phyloP scores from a whole-genome alignment of 1,140 invertebrate genomes.

The honey bee (Apis mellifera) region Amel_HAv3.1 CM009943.2:7486501-7487000 shows the following conservation, averaged over 20 bases:
- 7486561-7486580: neutral
- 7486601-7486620: neutral
- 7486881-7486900: no score
- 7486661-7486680: neutral
- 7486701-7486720: neutral
- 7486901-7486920: neutral
- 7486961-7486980: neutral
- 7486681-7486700: neutral
- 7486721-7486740: neutral
- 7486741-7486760: slow-evolving; percentile 28
- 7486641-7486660: no score
- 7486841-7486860: no score
- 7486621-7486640: neutral
- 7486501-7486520: neutral
- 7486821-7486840: neutral
- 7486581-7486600: neutral
- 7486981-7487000: neutral
- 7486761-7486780: neutral
- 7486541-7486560: neutral
- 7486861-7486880: neutral
- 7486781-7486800: slow-evolving; percentile 15
- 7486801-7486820: neutral
- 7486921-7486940: neutral
- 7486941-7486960: neutral
- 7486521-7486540: neutral